phyloP scores from a whole-genome alignment of 1,140 invertebrate species.

The Papilio aristodemus region DNA sequence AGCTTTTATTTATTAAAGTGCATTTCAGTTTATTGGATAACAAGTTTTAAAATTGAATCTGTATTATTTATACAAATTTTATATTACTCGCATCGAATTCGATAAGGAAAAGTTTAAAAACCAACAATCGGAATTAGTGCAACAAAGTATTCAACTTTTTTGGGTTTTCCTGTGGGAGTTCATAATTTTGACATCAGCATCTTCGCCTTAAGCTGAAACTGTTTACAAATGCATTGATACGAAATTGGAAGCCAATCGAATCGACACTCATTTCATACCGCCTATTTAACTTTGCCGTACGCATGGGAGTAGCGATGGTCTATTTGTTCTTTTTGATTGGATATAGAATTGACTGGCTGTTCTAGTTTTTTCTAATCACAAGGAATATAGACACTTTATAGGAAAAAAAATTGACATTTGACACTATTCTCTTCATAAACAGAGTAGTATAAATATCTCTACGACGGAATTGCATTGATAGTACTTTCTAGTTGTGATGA shows the following conservation, averaged over 20 bases:
- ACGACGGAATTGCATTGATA: too few species aligned
- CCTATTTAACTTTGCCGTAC: constrained; percentile 27
- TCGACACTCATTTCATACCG: constrained; percentile 29
- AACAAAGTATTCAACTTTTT: not conserved
- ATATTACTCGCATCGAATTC: too few species aligned
- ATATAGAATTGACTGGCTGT: not conserved
- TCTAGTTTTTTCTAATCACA: not conserved
- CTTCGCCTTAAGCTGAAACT: constrained; percentile 36
- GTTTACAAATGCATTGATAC: constrained; percentile 48
- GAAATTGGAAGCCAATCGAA: constrained; percentile 50
- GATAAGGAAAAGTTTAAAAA: not conserved
- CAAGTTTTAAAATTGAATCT: constrained; percentile 7
- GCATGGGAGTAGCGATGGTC: not conserved
- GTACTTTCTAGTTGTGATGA: too few species aligned
- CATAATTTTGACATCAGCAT: constrained; percentile 40
- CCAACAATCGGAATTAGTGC: not conserved
- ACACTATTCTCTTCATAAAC: too few species aligned
- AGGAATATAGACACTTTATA: too few species aligned
- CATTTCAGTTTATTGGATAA: constrained; percentile 6
- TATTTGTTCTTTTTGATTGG: constrained; percentile 16
- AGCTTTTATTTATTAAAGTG: constrained; percentile 21
- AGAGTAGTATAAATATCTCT: too few species aligned
- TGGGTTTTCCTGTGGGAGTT: constrained; percentile 4
- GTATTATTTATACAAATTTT: not conserved
- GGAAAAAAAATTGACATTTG: not conserved